Conservation (phyloP, 2,113 vertebrate species). For the Dryoscopus gambensis region DNA sequence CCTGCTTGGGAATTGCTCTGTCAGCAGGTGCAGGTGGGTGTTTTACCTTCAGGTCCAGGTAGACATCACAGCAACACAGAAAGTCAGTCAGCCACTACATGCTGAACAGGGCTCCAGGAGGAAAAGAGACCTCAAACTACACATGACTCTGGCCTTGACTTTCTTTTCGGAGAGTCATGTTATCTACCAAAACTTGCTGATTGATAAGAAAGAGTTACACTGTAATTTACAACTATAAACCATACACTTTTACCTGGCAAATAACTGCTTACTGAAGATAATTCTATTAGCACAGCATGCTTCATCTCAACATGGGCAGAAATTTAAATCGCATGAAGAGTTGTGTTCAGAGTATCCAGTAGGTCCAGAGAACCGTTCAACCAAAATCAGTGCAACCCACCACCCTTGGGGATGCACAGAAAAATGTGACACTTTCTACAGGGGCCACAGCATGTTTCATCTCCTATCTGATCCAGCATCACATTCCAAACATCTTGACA, state of each 20-base stretch:
- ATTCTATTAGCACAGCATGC: neutral
- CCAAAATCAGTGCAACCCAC: neutral
- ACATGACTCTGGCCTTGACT: neutral
- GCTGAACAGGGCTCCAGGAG: neutral
- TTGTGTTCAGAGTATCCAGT: neutral
- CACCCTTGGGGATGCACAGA: fast-evolving
- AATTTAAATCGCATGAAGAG: fast-evolving
- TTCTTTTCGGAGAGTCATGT: neutral
- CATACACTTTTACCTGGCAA: fast-evolving
- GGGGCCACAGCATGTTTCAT: neutral
- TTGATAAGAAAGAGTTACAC: neutral
- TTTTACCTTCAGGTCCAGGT: neutral
- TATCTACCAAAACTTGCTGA: neutral
- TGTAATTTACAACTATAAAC: neutral
- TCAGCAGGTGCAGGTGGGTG: neutral
- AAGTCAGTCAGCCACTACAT: neutral
- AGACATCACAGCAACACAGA: neutral
- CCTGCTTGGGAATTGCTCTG: neutral
- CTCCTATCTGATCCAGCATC: neutral
- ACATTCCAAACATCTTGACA: neutral
- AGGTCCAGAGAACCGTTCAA: neutral
- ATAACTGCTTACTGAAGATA: neutral
- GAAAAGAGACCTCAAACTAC: neutral
- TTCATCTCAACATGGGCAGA: neutral
- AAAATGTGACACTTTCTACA: neutral